Evolutionary conservation across 1,140 invertebrate genomes (phyloP), one percentile per base, ranked within the genome.

Genomic region (Drosophila repleta): DNA sequence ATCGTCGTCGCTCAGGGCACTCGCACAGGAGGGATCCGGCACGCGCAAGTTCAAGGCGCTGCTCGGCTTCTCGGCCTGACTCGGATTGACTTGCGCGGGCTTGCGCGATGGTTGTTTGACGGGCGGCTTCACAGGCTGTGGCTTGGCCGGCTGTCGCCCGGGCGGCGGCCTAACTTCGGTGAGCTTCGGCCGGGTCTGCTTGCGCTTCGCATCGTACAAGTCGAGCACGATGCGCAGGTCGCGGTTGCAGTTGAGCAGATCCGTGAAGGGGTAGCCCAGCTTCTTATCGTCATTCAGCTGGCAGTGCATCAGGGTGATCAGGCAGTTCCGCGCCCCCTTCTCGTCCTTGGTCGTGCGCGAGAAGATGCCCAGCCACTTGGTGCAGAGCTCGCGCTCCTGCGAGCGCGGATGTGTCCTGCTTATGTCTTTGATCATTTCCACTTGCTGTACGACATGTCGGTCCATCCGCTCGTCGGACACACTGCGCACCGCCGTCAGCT

Each of bases 301-400:
- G 0, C 8, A 8, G 8, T 58, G 6, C 58, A 74, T 63, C 15
- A 76, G 4, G 4, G 29, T 21, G 0, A 61, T 5, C 2, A 76
- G 60, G 26, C 49, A 55, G 3, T 76, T 74, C 0, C 74, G 32
- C 0, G 41, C 52, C 1, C n/a, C 8, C 10, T 57, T 57, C 51
- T 76, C 70, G 4, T 68, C 70, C 24, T 51, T 68, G 15, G 15
- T 29, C 15, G 41, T 43, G 2, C 53, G 45, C 24, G 11, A 1
- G 3, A 76, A 62, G 20, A 74, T 39, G 3, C 18, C n/a, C 20
- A 74, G 35, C 74, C 74, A 76, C 17, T 63, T 63, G 2, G 21
- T 6, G 8, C 64, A 58, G 21, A 76, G 35, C 11, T n/a, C 8
- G 8, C 29, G 10, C 8, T 41, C 29, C 20, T 4, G 11, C 3